Evolutionary conservation across 2,797 vertebrate species (phyloP).

Genomic region (Sternotherus odoratus): DNA sequence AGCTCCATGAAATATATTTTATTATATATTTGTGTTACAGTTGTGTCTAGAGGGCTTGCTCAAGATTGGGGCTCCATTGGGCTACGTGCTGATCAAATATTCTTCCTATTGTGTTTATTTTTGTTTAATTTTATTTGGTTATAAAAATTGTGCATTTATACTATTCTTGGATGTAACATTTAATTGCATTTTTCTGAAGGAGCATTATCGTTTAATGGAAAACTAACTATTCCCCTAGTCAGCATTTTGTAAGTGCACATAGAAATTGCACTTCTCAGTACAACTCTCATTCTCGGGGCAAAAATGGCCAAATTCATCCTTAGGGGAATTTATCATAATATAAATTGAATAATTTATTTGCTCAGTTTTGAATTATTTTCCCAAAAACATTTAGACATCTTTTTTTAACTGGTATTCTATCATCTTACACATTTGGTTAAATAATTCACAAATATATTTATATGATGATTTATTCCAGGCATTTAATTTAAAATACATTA

Average conservation of each 20-base stretch:
- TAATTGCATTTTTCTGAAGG: neutral
- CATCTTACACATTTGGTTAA: neutral
- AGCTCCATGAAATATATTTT: fast-evolving
- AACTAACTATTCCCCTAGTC: neutral
- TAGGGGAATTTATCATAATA: neutral
- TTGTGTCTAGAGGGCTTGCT: neutral
- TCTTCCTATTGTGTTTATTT: neutral
- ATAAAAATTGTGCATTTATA: neutral
- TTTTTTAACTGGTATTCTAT: neutral
- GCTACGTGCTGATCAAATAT: neutral
- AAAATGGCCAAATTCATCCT: neutral
- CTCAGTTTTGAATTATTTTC: neutral
- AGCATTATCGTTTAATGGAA: neutral
- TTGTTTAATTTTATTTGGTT: neutral
- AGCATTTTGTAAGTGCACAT: neutral
- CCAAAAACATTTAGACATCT: neutral
- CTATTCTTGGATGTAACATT: neutral
- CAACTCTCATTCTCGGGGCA: fast-evolving
- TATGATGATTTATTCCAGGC: neutral
- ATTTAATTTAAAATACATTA: neutral
- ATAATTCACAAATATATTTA: neutral
- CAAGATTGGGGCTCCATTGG: neutral
- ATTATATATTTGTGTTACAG: neutral
- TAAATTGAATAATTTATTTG: neutral
- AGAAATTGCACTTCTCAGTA: neutral